These are phyloP conservation scores for Epizoanthus stellaris DNA, from an alignment of 92 coral and sea anemone genomes.

Conservation along the genomic window DNA sequence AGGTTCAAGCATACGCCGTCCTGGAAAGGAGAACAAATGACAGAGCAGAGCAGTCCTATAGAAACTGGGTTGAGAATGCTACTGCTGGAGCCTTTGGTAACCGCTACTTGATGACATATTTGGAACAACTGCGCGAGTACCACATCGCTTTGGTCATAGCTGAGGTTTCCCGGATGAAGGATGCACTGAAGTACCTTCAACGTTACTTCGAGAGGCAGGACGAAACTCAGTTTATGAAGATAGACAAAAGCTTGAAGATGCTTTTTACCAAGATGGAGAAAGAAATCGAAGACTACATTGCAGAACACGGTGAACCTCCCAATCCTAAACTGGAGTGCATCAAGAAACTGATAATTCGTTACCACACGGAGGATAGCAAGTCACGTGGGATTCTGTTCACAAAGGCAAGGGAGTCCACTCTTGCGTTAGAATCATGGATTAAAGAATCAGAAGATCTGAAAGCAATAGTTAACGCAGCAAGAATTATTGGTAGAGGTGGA, in stretches of 20 bases:
- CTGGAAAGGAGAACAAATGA: background rate
- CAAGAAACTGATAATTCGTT: constrained; percentile 49
- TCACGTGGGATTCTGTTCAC: constrained; percentile 90
- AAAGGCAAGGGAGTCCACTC: constrained; percentile 79
- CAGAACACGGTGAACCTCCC: constrained; percentile 63
- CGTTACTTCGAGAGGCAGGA: constrained; percentile 67
- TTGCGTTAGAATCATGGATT: constrained; percentile 80
- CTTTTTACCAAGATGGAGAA: constrained; percentile 50
- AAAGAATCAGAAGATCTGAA: constrained; percentile 66
- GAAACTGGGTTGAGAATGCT: constrained; percentile 79
- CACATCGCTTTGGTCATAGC: constrained; percentile 83
- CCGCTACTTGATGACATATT: constrained; percentile 77
- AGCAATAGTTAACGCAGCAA: constrained; percentile 57
- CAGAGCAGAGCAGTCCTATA: constrained; percentile 74
- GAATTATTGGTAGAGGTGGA: constrained; percentile 85
- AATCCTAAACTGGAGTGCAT: constrained; percentile 75
- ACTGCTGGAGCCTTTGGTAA: constrained; percentile 54
- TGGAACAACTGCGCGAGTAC: constrained; percentile 80
- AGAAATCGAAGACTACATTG: constrained; percentile 30
- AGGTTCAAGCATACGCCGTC: constrained; percentile 10
- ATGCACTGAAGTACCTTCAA: constrained; percentile 66
- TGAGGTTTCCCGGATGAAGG: constrained; percentile 73
- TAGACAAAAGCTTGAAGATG: constrained; percentile 52
- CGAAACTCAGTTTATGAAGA: constrained; percentile 44
- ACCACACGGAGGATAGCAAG: constrained; percentile 16